Evolutionary conservation across 1,140 invertebrate species (phyloP), one percentile per base, ranked within the genome.

Genomic region (Plodia interpunctella): DNA sequence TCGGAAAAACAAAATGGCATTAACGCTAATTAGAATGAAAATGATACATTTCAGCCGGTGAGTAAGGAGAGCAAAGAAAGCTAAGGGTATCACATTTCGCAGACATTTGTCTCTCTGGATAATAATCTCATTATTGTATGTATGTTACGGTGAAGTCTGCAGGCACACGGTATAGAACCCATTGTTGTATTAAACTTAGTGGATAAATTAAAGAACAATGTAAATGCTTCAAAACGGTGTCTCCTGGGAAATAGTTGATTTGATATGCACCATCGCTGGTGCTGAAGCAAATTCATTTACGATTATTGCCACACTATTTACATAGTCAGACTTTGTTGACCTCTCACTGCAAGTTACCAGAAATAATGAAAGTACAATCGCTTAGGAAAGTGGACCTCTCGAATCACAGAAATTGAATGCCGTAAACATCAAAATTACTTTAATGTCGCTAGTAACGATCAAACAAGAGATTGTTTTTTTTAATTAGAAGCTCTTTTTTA

Each of bases 11-110:
- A 25, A 49, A 53, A 18, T 20, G 38, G 20, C 51, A 60, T 60
- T 60, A 60, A 18, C 5, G 28, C 32, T 60, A 60, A 60, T 60
- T 60, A 60, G 51, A 60, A 54, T 60, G 51, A 17, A 54, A 55
- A 54, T 38, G 62, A 63, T 57, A 55, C 30, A 44, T 44, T 44
- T 17, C 38, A n/a, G 38, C 38, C 38, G 38, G 19, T 67, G 65
- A 62, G 49, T 57, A 75, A 66, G 66, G 68, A 44, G 67, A 44
- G 57, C 73, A 65, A 72, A 70, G 70, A 73, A 68, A 73, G 67
- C 58, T 17, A 53, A 28, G 52, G 38, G 62, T 63, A 49, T 65
- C 15, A 54, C 49, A 63, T 73, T 70, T 57, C 60, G 30, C 59
- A 49, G 19, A 19, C 53, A 58, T 60, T 66, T 60, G 59, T 62